Conservation (phyloP, 1,140 invertebrate species). For the Grapholita molesta region DNA sequence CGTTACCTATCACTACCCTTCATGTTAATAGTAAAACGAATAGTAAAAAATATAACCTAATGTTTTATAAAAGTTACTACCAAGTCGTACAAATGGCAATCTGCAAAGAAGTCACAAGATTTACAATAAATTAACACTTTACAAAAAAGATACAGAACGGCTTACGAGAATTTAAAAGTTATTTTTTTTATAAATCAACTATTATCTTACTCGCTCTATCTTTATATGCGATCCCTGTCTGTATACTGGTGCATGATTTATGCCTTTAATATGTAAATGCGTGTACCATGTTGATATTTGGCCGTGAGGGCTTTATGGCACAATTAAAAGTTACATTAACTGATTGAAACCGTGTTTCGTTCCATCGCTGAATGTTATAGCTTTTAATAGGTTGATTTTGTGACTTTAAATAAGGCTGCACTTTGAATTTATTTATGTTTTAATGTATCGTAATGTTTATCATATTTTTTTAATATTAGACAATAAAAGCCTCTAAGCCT, state of each 20-base stretch:
- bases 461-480: no score
- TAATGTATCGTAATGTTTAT: not conserved
- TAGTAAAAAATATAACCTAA: no score
- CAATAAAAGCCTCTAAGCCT: no score
- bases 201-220: not conserved
- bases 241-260: not conserved
- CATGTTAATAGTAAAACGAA: no score
- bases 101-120: no score
- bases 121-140: not conserved
- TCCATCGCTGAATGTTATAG: not conserved
- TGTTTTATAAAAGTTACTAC: no score
- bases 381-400: not conserved
- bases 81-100: no score
- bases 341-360: not conserved
- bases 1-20: no score
- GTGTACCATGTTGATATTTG: not conserved
- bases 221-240: not conserved
- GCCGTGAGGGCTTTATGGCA: not conserved
- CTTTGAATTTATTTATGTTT: not conserved
- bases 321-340: not conserved
- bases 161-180: not conserved
- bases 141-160: not conserved
- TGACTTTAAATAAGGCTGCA: not conserved
- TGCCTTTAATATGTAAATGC: not conserved
- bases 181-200: not conserved